These are phyloP conservation scores for Paramormyrops kingsleyae DNA, from an alignment of 2,113 vertebrate genomes.

Conservation along the genomic window DNA sequence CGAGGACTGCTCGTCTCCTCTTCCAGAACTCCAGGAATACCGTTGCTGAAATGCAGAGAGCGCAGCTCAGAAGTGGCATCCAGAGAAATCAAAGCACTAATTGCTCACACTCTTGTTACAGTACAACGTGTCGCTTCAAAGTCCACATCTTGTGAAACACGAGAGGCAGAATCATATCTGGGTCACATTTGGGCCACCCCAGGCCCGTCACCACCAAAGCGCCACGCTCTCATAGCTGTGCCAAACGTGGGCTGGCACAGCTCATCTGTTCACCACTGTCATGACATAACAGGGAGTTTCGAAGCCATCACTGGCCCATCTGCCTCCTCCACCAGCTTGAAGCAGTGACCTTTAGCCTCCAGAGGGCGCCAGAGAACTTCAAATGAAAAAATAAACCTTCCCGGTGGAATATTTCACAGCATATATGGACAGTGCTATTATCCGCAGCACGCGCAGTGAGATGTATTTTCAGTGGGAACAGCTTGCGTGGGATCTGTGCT, in stretches of 20 bases:
- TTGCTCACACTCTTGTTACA: background rate
- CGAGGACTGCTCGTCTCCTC: slow-evolving; percentile 83
- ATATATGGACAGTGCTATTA: background rate
- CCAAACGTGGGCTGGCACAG: background rate
- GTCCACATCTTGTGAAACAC: background rate
- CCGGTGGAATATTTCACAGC: background rate
- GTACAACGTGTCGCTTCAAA: background rate
- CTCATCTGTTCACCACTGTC: background rate
- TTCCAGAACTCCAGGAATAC: slow-evolving; percentile 98
- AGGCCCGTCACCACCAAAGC: background rate
- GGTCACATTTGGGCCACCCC: background rate
- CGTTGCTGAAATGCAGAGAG: slow-evolving; percentile 67
- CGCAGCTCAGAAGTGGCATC: background rate
- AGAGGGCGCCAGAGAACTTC: background rate
- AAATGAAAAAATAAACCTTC: background rate
- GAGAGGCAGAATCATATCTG: background rate
- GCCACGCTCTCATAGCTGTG: background rate
- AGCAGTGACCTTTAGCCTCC: background rate
- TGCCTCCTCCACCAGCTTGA: background rate
- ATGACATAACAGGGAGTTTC: background rate
- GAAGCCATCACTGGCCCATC: background rate
- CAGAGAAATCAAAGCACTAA: background rate
- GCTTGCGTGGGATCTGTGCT: background rate
- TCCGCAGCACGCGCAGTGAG: background rate
- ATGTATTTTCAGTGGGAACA: background rate